A percentile compares a stretch with the other conserved stretches of the same genome.
Conservation (phyloP, 2,797 vertebrate genomes). For the Mormyrops attenuatus region DNA sequence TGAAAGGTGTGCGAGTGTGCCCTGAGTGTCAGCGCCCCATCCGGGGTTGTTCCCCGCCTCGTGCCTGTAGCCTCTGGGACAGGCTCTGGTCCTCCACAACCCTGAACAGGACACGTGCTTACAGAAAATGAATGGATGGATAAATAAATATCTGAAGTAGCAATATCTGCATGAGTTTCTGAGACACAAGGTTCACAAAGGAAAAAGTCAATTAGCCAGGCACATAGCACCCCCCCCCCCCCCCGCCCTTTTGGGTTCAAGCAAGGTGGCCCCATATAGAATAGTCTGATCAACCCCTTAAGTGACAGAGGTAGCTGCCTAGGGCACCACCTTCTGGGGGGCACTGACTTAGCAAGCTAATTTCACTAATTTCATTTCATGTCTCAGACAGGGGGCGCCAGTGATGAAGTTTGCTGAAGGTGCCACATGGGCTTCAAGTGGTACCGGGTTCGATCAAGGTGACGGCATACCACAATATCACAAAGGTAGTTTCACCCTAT, state of each 20-base stretch:
- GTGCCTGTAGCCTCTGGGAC: not conserved
- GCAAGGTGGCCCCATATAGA: not conserved
- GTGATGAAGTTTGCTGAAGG: not conserved
- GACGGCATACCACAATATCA: not conserved
- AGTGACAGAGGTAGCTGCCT: not conserved
- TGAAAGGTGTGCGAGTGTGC: not conserved
- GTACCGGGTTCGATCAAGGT: not conserved
- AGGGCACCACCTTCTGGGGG: not conserved
- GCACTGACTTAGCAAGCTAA: not conserved
- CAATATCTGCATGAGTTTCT: not conserved
- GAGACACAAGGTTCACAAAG: not conserved
- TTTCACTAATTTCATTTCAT: not conserved
- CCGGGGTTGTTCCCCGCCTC: not conserved
- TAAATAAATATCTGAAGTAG: not conserved
- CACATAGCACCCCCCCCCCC: not conserved
- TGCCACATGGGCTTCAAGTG: not conserved
- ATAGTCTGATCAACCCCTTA: not conserved
- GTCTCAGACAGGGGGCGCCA: not conserved
- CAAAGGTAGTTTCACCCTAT: not conserved
- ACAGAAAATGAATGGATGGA: not conserved
- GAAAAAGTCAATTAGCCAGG: not conserved
- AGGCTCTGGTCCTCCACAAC: not conserved
- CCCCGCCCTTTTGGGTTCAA: not conserved
- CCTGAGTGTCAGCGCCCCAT: not conserved
- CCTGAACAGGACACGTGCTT: not conserved